Evolutionary conservation across 2,797 vertebrate species (phyloP).

Genomic region (Phoeniculus purpureus): DNA sequence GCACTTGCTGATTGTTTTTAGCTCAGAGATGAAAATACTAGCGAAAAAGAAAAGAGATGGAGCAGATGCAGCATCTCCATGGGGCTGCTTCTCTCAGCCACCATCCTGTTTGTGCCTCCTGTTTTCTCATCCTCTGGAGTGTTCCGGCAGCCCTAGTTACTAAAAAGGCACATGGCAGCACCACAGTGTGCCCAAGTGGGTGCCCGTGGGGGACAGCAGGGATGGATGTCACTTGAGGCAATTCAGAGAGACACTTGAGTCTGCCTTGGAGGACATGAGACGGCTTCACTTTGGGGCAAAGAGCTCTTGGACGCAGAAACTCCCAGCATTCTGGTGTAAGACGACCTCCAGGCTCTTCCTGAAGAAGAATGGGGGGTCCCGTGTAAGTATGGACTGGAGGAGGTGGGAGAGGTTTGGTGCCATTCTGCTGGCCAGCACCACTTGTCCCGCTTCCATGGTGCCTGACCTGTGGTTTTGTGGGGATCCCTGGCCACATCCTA

Average conservation of each 20-base stretch:
- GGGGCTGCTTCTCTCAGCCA: not conserved
- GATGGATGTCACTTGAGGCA: not conserved
- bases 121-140: constrained; percentile 1
- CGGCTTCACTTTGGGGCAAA: not conserved
- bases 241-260: not conserved
- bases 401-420: not conserved
- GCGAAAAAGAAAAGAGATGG: not conserved
- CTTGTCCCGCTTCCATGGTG: fast-evolving
- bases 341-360: not conserved
- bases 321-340: not conserved
- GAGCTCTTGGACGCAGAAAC: not conserved
- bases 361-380: not conserved
- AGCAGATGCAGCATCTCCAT: constrained; percentile 58
- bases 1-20: not conserved
- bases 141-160: not conserved
- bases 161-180: not conserved
- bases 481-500: not conserved
- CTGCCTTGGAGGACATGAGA: not conserved
- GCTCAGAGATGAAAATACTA: constrained; percentile 27
- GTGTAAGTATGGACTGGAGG: fast-evolving
- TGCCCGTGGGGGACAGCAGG: not conserved
- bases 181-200: fast-evolving
- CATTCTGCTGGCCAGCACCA: not conserved
- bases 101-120: not conserved
- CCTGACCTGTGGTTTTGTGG: not conserved